These are phyloP conservation scores for Delia radicum DNA, from an alignment of 1,140 invertebrate genomes.

Conservation along the genomic window DNA sequence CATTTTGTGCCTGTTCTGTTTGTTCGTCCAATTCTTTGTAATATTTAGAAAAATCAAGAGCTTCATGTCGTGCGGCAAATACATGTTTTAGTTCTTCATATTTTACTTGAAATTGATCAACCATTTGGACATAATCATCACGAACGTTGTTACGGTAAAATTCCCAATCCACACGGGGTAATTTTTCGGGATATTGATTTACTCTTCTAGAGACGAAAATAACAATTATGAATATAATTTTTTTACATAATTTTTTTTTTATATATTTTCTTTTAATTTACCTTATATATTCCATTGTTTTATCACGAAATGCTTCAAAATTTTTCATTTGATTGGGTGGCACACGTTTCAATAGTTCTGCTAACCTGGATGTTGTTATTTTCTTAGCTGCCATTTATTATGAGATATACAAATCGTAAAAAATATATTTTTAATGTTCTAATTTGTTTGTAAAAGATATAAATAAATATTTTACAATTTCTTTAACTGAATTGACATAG, in stretches of 20 bases:
- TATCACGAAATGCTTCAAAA: conserved; percentile 33
- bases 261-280: conserved; percentile 30
- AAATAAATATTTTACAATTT: too few species aligned
- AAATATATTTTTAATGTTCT: too few species aligned
- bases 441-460: too few species aligned
- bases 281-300: conserved; percentile 36
- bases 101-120: conserved; percentile 34
- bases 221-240: too few species aligned
- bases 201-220: conserved; percentile 31
- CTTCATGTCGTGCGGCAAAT: conserved; percentile 35
- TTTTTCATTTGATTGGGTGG: conserved; percentile 38
- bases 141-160: conserved; percentile 42
- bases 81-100: conserved; percentile 41
- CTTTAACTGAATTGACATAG: too few species aligned
- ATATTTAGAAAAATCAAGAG: conserved; percentile 37
- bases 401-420: too few species aligned
- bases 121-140: conserved; percentile 35
- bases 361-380: conserved; percentile 7
- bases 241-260: too few species aligned
- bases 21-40: conserved; percentile 34
- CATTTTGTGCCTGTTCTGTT: background rate
- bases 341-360: conserved; percentile 37
- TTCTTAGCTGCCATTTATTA: conserved; percentile 7
- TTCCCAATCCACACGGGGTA: conserved; percentile 45
- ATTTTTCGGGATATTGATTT: conserved; percentile 33